Evolutionary conservation across 1,140 invertebrate species (phyloP), one percentile per base, ranked within the genome.

Genomic region (Danaus plexippus): DNA sequence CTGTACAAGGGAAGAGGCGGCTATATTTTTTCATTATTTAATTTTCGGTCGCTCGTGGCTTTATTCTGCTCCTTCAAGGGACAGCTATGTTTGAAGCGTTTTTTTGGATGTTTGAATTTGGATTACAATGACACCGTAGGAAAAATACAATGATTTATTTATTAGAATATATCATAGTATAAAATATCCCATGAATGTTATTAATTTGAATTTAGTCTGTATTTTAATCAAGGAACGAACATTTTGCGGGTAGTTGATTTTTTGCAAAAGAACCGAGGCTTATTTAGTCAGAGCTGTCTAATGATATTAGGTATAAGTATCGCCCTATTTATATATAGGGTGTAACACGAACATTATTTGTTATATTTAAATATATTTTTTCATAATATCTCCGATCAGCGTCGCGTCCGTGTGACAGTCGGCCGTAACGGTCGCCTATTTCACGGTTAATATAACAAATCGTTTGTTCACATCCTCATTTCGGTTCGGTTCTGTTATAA

Each of bases 1-100:
- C 79, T 78, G 79, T 76, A 79, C 73, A 78, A 80, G 77, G 73
- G 79, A 80, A 78, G 78, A 79, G 79, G 73, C 59, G 78, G 76
- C 79, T 82, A 80, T 85, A 86, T 85, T 86, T 85, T 86, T 86
- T 83, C 81, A 86, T 86, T 86, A 86, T 86, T 85, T 86, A 86
- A 86, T 86, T 86, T 82, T 86, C 78, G 77, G 75, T 81, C 71
- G 73, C 71, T 75, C 66, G 75, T 64, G 69, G 73, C 68, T 84
- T 80, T 80, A 60, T 73, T 73, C 61, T 73, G 67, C 75, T 80
- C 73, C 79, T 84, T 83, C 52, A 78, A 83, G 80, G 80, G 82
- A 82, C 77, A 77, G 66, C 59, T 66, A 48, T 63, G 76, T 80
- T 81, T 80, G 79, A 84, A 80, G 72, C 73, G 63, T 79, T 81